phyloP scores from a whole-genome alignment of 2,888 invertebrate genomes.

The Epinotia ramella region DNA sequence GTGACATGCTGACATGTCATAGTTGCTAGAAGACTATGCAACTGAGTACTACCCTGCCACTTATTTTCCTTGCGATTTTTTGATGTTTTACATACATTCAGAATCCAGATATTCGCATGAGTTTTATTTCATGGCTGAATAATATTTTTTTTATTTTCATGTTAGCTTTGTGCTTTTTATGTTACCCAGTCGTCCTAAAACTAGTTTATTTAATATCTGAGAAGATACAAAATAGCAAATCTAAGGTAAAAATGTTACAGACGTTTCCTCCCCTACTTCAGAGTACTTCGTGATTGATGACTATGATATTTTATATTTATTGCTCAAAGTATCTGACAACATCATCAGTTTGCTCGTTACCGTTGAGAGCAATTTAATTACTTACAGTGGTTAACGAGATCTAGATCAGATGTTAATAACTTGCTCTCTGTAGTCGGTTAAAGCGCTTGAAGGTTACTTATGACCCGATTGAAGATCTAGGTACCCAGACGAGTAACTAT shows the following conservation, averaged over 20 bases:
- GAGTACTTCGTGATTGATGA: no score
- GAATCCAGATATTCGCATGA: no score
- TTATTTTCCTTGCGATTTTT: not conserved
- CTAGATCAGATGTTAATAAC: not conserved
- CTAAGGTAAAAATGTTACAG: not conserved
- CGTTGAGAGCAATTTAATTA: conserved; percentile 9
- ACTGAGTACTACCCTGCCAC: not conserved
- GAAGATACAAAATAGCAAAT: no score
- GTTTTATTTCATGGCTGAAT: no score
- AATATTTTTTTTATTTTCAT: no score
- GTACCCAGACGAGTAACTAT: no score
- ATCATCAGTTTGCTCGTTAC: not conserved
- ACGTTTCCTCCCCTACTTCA: not conserved
- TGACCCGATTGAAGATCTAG: not conserved
- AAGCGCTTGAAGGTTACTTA: not conserved
- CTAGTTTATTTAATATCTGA: no score
- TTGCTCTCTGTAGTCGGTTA: not conserved
- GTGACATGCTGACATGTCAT: not conserved
- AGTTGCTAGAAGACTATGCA: not conserved
- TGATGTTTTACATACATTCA: no score
- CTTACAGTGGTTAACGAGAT: conserved; percentile 5
- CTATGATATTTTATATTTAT: not conserved
- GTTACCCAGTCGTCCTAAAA: no score
- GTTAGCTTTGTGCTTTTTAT: no score
- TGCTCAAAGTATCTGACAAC: not conserved